These are phyloP conservation scores for Rhorus exstirpatorius DNA, from an alignment of 2,888 invertebrate species.

Conservation along the genomic window DNA sequence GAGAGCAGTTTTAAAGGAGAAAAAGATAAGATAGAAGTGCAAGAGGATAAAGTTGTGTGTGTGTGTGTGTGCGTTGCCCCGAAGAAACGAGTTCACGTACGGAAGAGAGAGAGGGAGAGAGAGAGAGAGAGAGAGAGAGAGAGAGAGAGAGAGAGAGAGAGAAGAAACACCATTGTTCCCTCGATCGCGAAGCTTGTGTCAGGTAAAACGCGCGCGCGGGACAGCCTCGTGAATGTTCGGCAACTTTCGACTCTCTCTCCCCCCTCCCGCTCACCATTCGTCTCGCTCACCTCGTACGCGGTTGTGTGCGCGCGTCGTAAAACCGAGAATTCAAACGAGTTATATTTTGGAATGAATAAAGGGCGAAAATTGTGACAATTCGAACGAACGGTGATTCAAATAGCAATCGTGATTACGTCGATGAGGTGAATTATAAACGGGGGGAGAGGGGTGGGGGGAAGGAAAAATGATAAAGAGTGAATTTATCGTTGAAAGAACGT, in stretches of 20 bases:
- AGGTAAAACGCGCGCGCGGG: constrained; percentile 60
- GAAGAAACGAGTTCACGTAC: constrained; percentile 62
- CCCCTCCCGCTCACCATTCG: background rate
- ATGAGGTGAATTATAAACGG: too few relatives aligned
- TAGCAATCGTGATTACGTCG: background rate
- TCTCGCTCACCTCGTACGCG: too few relatives aligned
- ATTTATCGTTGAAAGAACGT: background rate
- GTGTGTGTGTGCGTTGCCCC: constrained; percentile 54
- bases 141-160: constrained; percentile 66
- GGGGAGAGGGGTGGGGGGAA: too few relatives aligned
- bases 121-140: constrained; percentile 67
- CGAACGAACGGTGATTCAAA: background rate
- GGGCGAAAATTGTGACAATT: background rate
- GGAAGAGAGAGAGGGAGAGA: constrained; percentile 66
- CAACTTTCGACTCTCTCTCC: constrained; percentile 40
- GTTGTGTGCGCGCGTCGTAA: too few relatives aligned
- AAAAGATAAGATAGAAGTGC: constrained; percentile 50
- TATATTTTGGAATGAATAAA: background rate
- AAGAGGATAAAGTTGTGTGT: constrained; percentile 41
- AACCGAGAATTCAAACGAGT: background rate
- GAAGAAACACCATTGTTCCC: constrained; percentile 65
- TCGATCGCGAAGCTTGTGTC: constrained; percentile 53
- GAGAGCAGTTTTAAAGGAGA: constrained; percentile 38
- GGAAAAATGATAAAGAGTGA: constrained; percentile 63
- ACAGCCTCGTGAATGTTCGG: constrained; percentile 58